Percentiles rank a stretch among this genome's conserved stretches.
These are phyloP conservation scores for Metalampra italica DNA, from an alignment of 2,888 invertebrate species.

Conservation along the genomic window DNA sequence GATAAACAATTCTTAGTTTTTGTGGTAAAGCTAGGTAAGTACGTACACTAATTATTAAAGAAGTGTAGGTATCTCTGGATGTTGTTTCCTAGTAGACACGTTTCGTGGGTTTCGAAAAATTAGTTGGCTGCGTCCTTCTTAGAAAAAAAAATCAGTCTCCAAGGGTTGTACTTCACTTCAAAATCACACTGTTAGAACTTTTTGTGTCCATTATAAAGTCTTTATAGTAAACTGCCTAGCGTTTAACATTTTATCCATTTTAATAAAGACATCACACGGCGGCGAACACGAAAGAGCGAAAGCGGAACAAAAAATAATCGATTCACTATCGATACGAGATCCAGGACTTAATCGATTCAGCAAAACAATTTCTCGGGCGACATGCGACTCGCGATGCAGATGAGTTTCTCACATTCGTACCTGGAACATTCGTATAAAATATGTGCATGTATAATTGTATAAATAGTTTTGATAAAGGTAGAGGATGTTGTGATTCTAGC, in stretches of 20 bases:
- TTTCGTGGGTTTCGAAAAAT: too few relatives aligned
- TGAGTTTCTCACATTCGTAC: constrained; percentile 39
- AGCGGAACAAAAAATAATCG: constrained; percentile 56
- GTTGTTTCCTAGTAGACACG: too few relatives aligned
- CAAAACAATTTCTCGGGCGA: constrained; percentile 65
- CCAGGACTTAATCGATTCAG: constrained; percentile 68
- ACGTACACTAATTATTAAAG: too few relatives aligned
- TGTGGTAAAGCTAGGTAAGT: too few relatives aligned
- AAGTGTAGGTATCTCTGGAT: too few relatives aligned
- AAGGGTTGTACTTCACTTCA: too few relatives aligned
- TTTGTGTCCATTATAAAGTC: neutral
- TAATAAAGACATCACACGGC: constrained; percentile 59
- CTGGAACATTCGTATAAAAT: constrained; percentile 2
- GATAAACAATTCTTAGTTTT: too few relatives aligned
- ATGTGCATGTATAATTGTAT: constrained; percentile 7
- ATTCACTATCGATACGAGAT: constrained; percentile 55
- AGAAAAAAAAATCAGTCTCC: too few relatives aligned
- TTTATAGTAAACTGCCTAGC: constrained; percentile 2
- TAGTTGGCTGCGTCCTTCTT: too few relatives aligned
- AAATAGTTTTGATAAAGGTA: constrained; percentile 3
- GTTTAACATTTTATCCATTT: constrained; percentile 32
- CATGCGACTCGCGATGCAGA: constrained; percentile 54
- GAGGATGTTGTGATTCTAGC: neutral
- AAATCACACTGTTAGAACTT: too few relatives aligned
- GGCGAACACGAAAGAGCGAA: constrained; percentile 45